Conservation (phyloP, 2,113 vertebrate genomes). For the Peromyscus californicus region DNA sequence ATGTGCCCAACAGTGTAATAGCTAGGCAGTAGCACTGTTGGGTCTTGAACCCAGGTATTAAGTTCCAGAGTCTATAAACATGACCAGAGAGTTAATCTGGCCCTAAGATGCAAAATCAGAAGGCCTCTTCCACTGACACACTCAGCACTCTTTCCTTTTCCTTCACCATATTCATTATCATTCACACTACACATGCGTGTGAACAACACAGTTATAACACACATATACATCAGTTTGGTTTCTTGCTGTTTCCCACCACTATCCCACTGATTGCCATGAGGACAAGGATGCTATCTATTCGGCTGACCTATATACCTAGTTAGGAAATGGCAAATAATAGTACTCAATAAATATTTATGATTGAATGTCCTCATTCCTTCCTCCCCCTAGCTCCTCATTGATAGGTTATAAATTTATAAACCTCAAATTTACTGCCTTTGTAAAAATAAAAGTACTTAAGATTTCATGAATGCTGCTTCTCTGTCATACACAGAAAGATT, state of each 20-base stretch:
- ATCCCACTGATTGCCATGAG: background rate
- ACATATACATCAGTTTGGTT: background rate
- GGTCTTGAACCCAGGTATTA: background rate
- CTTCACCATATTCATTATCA: background rate
- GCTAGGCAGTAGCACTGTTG: background rate
- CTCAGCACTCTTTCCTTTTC: background rate
- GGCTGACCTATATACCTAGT: background rate
- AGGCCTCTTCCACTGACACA: background rate
- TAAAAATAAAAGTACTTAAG: background rate
- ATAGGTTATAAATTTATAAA: background rate
- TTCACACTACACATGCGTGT: background rate
- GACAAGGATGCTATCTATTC: background rate
- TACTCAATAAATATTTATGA: background rate
- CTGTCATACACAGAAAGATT: background rate
- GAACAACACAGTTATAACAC: background rate
- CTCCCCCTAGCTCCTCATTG: background rate
- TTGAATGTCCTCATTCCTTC: background rate
- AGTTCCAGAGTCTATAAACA: background rate
- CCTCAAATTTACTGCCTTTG: background rate
- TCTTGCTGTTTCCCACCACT: background rate
- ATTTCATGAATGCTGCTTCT: background rate
- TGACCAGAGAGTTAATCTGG: background rate
- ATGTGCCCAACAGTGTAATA: background rate
- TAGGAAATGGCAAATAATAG: background rate
- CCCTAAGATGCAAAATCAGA: background rate